Conservation (phyloP, 1,140 invertebrate species). For the Bombus soroeensis region DNA sequence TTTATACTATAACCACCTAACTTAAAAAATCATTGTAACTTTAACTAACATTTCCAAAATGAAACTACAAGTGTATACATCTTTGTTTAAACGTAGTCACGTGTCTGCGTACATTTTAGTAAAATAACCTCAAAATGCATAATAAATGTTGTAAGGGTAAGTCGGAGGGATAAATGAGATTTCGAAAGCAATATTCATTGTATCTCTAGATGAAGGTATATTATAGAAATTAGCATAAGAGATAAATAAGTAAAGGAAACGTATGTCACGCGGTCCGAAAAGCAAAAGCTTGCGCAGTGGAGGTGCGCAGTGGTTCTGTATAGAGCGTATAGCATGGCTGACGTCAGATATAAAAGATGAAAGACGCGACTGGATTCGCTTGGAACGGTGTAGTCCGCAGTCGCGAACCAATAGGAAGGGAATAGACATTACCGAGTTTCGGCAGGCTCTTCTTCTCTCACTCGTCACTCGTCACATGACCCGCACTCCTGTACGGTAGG, state of each 20-base stretch:
- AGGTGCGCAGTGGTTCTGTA: conserved; percentile 10
- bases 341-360: conserved; percentile 67
- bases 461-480: conserved; percentile 87
- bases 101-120: not conserved
- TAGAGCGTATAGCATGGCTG: conserved; percentile 46
- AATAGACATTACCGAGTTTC: conserved; percentile 46
- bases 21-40: not conserved
- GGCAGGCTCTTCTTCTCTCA: conserved; percentile 59
- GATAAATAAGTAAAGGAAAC: conserved; percentile 38
- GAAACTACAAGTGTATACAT: not conserved
- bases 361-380: conserved; percentile 69
- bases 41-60: not conserved
- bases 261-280: conserved; percentile 56
- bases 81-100: conserved; percentile 30
- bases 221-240: not conserved
- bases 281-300: conserved; percentile 1
- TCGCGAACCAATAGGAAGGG: conserved; percentile 66
- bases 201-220: not conserved
- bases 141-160: too few relatives aligned
- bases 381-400: conserved; percentile 8
- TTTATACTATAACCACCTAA: not conserved
- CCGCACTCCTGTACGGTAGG: conserved; percentile 84
- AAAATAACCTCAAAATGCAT: conserved; percentile 11
- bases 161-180: not conserved
- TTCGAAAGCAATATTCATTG: not conserved